Percentiles rank a stretch among this genome's conserved stretches.
These are phyloP conservation scores for Cryptocephalus moraei DNA, from an alignment of 2,888 invertebrate genomes.

Conservation along the genomic window DNA sequence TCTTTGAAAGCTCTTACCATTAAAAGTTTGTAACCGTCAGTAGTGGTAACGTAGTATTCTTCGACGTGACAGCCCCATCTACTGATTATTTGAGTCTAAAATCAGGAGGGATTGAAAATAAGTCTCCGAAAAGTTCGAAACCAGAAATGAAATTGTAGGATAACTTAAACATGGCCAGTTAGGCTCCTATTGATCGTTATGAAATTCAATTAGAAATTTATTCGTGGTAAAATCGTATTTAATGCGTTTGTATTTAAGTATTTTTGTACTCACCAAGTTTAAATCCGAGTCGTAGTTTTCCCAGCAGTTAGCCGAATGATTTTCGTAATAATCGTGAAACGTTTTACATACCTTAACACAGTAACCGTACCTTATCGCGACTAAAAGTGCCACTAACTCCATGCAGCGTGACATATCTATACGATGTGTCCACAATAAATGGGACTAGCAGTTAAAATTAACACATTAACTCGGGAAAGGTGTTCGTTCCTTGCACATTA, in stretches of 20 bases:
- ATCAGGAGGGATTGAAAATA: neutral
- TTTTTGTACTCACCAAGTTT: neutral
- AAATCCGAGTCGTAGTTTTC: conserved; percentile 2
- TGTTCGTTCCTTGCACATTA: no score
- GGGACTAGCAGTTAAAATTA: no score
- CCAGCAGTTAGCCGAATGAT: neutral
- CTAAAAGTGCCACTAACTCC: no score
- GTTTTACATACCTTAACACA: neutral
- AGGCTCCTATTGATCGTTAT: no score
- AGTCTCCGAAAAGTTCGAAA: neutral
- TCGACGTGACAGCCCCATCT: conserved; percentile 5
- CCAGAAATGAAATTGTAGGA: no score
- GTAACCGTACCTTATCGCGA: no score
- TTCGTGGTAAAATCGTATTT: neutral
- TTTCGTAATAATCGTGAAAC: neutral
- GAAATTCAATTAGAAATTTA: no score
- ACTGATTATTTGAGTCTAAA: conserved; percentile 6
- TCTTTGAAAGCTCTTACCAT: conserved; percentile 5
- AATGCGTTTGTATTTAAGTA: no score
- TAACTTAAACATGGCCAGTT: no score
- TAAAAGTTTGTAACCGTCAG: conserved; percentile 11
- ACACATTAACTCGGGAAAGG: no score
- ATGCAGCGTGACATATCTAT: no score
- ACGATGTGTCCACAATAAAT: no score
- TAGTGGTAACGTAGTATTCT: conserved; percentile 5